Evolutionary conservation across 2,113 vertebrate species (phyloP).

Genomic region (Euleptes europaea): DNA sequence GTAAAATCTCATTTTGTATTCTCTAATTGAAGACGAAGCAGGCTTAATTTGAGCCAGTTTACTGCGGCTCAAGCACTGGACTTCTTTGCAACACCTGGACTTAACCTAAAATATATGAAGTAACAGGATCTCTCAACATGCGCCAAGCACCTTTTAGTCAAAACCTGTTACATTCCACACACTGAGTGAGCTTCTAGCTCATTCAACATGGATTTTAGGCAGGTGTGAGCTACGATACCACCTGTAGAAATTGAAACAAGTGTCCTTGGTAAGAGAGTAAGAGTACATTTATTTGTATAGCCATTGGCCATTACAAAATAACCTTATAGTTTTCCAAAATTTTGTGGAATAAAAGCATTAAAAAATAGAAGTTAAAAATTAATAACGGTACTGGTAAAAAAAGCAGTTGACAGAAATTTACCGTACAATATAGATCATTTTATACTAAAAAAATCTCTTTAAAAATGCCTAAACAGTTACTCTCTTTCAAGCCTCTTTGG

Average conservation of each 20-base stretch:
- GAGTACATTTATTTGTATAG: too few relatives aligned
- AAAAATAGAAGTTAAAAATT: too few relatives aligned
- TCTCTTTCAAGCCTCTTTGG: too few relatives aligned
- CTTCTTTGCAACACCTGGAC: background rate
- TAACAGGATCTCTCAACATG: background rate
- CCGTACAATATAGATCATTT: too few relatives aligned
- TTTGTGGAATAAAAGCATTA: too few relatives aligned
- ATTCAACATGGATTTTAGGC: background rate
- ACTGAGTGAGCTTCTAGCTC: background rate
- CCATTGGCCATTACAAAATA: too few relatives aligned
- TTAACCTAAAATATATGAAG: background rate
- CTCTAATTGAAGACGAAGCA: background rate
- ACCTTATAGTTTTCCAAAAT: too few relatives aligned
- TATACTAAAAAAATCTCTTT: too few relatives aligned
- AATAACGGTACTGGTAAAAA: too few relatives aligned
- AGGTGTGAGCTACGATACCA: background rate
- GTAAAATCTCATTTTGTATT: too few relatives aligned
- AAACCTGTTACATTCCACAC: background rate
- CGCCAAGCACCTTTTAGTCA: background rate
- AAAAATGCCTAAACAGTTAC: too few relatives aligned
- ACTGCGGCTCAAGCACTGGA: background rate
- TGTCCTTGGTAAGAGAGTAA: background rate
- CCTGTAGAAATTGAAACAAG: background rate
- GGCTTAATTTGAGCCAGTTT: background rate
- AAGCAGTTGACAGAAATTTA: too few relatives aligned